A percentile compares a stretch with the other conserved stretches of the same genome.
Evolutionary conservation across 2,888 invertebrate species (phyloP).

Genomic region (Melanostoma scalare): DNA sequence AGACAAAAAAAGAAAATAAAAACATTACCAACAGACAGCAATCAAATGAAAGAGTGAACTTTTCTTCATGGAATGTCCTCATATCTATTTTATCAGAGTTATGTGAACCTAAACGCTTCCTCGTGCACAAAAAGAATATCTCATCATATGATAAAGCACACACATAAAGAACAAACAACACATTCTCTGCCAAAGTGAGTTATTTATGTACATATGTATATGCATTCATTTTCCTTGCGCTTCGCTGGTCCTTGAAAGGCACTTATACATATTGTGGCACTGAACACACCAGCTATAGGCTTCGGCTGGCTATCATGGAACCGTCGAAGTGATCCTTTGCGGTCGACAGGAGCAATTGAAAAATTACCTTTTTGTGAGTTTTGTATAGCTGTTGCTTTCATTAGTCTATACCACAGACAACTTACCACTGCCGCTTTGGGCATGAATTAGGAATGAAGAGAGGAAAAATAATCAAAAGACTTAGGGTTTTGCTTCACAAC

Average conservation of each 20-base stretch:
- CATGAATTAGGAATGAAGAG: constrained; percentile 60
- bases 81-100: constrained; percentile 44
- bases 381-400: constrained; percentile 64
- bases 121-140: constrained; percentile 58
- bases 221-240: constrained; percentile 24
- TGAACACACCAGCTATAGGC: constrained; percentile 39
- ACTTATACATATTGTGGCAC: constrained; percentile 69
- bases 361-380: constrained; percentile 56
- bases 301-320: constrained; percentile 38
- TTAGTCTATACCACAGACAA: constrained; percentile 33
- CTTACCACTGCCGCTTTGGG: constrained; percentile 21
- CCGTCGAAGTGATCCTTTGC: constrained; percentile 56
- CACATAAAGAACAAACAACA: constrained; percentile 36
- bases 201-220: constrained; percentile 45
- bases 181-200: constrained; percentile 48
- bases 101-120: constrained; percentile 62
- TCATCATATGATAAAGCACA: constrained; percentile 51
- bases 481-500: constrained; percentile 37
- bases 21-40: constrained; percentile 51
- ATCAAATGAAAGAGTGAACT: constrained; percentile 52
- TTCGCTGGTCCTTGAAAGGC: constrained; percentile 63
- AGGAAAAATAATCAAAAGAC: constrained; percentile 62
- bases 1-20: constrained; percentile 9
- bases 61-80: constrained; percentile 58
- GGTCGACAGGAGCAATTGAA: constrained; percentile 68